These are phyloP conservation scores for Caenorhabditis zanzibari DNA, from an alignment of 2,888 invertebrate species.

Conservation along the genomic window DNA sequence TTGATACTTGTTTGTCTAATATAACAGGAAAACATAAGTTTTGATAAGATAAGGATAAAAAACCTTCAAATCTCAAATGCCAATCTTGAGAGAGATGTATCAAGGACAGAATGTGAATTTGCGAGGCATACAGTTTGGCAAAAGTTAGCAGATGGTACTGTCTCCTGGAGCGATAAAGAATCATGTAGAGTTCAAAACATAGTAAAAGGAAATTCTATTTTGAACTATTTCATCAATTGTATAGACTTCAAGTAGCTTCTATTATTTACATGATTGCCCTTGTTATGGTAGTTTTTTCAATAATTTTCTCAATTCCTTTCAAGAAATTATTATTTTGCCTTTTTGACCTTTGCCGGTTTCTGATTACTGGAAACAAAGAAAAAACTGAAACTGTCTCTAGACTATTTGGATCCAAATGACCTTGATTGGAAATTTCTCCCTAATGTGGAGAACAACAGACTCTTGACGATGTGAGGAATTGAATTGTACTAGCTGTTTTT, in stretches of 20 bases:
- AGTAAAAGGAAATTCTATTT: too few relatives aligned
- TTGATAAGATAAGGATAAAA: conserved; percentile 35
- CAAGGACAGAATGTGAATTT: not conserved
- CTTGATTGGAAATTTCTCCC: conserved; percentile 25
- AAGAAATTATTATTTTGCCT: not conserved
- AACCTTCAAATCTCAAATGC: not conserved
- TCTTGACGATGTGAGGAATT: conserved; percentile 11
- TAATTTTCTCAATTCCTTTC: not conserved
- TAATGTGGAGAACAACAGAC: conserved; percentile 33
- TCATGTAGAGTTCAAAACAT: too few relatives aligned
- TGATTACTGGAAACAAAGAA: conserved; percentile 7
- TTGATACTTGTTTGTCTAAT: conserved; percentile 21
- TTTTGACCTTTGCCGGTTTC: not conserved
- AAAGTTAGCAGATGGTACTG: too few relatives aligned
- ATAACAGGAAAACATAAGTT: not conserved
- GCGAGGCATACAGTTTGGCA: not conserved
- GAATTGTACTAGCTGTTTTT: conserved; percentile 16
- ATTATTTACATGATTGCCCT: too few relatives aligned
- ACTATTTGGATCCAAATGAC: conserved; percentile 14
- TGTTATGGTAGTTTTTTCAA: not conserved
- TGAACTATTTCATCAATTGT: too few relatives aligned
- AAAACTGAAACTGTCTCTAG: not conserved
- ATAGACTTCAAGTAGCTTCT: too few relatives aligned
- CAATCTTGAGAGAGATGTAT: not conserved
- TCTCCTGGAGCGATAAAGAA: too few relatives aligned